Conservation (phyloP, 1,140 invertebrate genomes). For the Drosophila nigrodunni region DNA sequence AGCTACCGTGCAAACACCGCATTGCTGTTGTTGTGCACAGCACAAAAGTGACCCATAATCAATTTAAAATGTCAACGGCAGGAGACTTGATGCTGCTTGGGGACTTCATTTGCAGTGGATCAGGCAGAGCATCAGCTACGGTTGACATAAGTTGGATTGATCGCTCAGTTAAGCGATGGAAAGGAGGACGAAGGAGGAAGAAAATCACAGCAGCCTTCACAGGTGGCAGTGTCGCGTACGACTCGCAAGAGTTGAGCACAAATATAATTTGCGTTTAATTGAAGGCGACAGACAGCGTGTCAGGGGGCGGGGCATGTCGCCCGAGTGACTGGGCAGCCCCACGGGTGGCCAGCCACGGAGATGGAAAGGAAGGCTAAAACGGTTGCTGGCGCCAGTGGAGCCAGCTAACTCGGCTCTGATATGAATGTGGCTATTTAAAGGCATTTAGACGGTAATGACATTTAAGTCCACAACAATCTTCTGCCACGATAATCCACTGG, state of each 20-base stretch:
- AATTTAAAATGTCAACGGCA: constrained; percentile 47
- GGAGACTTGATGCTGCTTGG: background rate
- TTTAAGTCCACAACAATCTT: constrained; percentile 58
- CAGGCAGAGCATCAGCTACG: constrained; percentile 55
- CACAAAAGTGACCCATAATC: constrained; percentile 32
- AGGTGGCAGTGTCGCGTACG: constrained; percentile 53
- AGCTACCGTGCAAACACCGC: constrained; percentile 18
- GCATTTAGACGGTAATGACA: constrained; percentile 74
- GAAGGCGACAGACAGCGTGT: constrained; percentile 68
- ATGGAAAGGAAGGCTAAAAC: constrained; percentile 4
- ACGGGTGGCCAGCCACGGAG: constrained; percentile 39
- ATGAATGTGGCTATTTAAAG: constrained; percentile 76
- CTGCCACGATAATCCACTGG: constrained; percentile 29
- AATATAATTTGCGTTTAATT: constrained; percentile 77
- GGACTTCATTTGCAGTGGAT: constrained; percentile 46
- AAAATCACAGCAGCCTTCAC: constrained; percentile 24
- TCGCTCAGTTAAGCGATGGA: constrained; percentile 36
- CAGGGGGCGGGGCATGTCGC: constrained; percentile 46
- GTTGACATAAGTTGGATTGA: constrained; percentile 78
- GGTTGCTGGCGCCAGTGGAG: constrained; percentile 55
- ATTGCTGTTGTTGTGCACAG: background rate
- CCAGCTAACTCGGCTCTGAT: constrained; percentile 19
- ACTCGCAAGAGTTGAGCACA: constrained; percentile 51
- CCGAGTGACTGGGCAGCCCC: constrained; percentile 25
- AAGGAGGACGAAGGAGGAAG: too few relatives aligned